A percentile compares a stretch with the other conserved stretches of the same genome.
phyloP scores from a whole-genome alignment of 2,888 invertebrate genomes.

The Ferrisia virgata region DNA sequence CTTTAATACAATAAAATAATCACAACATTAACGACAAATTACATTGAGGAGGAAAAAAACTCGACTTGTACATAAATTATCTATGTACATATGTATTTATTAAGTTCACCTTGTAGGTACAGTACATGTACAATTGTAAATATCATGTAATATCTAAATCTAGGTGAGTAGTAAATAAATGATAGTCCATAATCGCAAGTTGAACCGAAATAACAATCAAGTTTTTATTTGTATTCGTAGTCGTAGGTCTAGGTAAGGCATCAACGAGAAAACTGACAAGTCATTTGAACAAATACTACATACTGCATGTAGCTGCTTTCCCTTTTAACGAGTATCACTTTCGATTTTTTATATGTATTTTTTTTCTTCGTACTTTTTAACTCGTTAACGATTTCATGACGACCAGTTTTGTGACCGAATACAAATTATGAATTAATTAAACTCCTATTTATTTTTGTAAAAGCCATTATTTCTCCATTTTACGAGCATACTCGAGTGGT shows the following conservation, averaged over 20 bases:
- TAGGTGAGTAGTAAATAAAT: no score
- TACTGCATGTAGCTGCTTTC: background rate
- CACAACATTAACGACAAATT: background rate
- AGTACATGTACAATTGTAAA: no score
- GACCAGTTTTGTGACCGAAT: background rate
- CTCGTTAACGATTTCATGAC: background rate
- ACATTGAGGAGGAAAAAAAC: background rate
- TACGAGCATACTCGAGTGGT: background rate
- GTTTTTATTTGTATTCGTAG: no score
- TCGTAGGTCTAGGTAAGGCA: no score
- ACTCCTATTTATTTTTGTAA: background rate
- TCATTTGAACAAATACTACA: background rate
- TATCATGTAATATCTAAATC: no score
- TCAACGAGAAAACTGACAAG: conserved; percentile 1
- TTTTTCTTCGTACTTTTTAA: background rate
- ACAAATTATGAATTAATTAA: background rate
- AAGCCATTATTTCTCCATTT: background rate
- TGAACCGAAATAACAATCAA: no score
- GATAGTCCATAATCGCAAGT: no score
- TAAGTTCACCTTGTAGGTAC: no score
- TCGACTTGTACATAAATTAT: background rate
- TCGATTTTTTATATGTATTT: conserved; percentile 16
- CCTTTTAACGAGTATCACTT: conserved; percentile 18
- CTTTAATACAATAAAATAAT: background rate
- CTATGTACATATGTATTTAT: background rate